Evolutionary conservation across 2,888 invertebrate genomes (phyloP).

Genomic region (Metallyticus violacea): DNA sequence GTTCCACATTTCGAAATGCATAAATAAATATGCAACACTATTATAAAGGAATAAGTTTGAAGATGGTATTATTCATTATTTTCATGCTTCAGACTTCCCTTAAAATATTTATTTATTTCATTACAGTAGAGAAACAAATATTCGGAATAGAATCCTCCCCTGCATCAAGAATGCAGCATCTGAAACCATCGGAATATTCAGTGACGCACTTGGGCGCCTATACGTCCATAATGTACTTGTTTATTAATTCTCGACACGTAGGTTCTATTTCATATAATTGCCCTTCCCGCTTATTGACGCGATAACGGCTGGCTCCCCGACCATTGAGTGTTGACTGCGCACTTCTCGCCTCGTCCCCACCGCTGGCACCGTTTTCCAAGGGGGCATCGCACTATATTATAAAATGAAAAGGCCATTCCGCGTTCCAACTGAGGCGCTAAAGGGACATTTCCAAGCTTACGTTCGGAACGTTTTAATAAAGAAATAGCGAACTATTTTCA

Average conservation of each 20-base stretch:
- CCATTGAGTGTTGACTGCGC: not conserved
- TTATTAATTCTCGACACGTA: conserved; percentile 1
- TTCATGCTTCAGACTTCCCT: not conserved
- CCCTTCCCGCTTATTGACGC: conserved; percentile 7
- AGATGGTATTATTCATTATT: too few relatives aligned
- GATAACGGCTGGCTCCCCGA: not conserved
- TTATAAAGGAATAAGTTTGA: too few relatives aligned
- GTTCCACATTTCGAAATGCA: too few relatives aligned
- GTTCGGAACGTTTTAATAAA: conserved; percentile 17
- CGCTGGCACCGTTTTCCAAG: not conserved
- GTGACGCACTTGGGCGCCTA: not conserved
- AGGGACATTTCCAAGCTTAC: not conserved
- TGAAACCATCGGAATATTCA: not conserved
- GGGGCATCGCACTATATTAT: conserved; percentile 7
- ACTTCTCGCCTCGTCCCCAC: not conserved
- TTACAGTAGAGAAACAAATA: not conserved
- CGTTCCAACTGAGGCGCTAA: conserved; percentile 1
- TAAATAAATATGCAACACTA: too few relatives aligned
- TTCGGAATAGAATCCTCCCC: not conserved
- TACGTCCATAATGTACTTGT: not conserved
- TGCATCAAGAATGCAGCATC: not conserved
- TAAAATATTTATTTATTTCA: not conserved
- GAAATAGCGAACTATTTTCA: conserved; percentile 19
- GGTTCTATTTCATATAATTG: conserved; percentile 13
- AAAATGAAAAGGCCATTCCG: conserved; percentile 15